phyloP scores from a whole-genome alignment of 2,113 vertebrate species.

The Bubo blakistoni region DNA sequence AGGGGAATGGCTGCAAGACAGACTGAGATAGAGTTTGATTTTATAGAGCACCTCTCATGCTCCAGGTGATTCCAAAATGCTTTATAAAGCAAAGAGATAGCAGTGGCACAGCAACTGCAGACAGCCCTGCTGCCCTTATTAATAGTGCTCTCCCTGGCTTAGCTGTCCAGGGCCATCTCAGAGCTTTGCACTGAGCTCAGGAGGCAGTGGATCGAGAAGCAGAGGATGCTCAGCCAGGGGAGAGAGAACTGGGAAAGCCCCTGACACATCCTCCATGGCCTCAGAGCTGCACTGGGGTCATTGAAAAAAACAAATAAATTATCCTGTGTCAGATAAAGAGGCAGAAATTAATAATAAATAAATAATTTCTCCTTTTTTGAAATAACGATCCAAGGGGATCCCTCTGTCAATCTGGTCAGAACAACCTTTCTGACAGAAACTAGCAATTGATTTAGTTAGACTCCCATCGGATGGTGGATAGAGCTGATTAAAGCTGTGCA shows the following conservation, averaged over 20 bases:
- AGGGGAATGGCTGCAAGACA: background rate
- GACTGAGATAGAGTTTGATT: background rate
- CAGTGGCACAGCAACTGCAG: background rate
- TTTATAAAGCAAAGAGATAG: background rate
- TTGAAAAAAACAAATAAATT: background rate
- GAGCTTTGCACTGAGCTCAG: background rate
- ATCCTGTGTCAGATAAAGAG: background rate
- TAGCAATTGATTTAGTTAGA: background rate
- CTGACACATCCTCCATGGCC: background rate
- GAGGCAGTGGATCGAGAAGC: background rate
- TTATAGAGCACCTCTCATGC: background rate
- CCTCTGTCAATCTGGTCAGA: background rate
- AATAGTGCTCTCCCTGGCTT: background rate
- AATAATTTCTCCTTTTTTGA: background rate
- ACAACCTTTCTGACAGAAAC: background rate
- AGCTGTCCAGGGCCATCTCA: background rate
- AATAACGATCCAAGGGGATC: background rate
- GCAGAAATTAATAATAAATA: background rate
- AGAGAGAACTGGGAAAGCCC: background rate
- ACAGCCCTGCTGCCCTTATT: background rate
- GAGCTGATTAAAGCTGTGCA: constrained; percentile 41
- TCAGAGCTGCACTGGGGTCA: background rate
- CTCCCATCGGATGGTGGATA: background rate
- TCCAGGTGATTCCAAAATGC: background rate
- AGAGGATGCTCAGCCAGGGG: background rate